These are phyloP conservation scores for Coremacera marginata DNA, from an alignment of 2,888 invertebrate species.

Conservation along the genomic window DNA sequence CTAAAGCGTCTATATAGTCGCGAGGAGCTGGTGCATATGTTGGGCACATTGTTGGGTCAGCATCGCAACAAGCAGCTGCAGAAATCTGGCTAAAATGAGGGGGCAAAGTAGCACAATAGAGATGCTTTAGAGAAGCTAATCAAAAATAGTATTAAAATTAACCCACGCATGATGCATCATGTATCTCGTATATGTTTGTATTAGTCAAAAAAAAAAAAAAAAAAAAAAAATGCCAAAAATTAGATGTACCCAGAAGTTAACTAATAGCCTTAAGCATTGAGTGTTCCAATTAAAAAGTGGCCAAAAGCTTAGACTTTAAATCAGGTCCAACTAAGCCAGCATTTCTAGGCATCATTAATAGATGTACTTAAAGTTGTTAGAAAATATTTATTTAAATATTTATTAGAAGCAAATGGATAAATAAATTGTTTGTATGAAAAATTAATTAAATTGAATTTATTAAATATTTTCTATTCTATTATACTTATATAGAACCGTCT, in stretches of 20 bases:
- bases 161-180: too few species aligned
- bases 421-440: background rate
- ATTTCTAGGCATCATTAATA: background rate
- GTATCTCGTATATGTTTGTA: too few species aligned
- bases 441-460: background rate
- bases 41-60: background rate
- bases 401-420: background rate
- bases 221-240: too few species aligned
- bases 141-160: background rate
- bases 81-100: background rate
- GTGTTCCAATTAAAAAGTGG: background rate
- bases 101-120: background rate
- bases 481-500: too few species aligned
- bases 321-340: background rate
- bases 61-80: background rate
- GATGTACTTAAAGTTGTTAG: background rate
- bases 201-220: too few species aligned
- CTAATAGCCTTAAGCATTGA: too few species aligned
- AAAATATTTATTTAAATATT: background rate
- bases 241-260: too few species aligned
- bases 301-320: background rate
- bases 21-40: conserved; percentile 1
- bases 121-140: background rate
- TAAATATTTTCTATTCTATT: too few species aligned
- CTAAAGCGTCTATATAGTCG: conserved; percentile 21